Evolutionary conservation across 2,888 invertebrate genomes (phyloP).

Genomic region (Cataglyphis livida): DNA sequence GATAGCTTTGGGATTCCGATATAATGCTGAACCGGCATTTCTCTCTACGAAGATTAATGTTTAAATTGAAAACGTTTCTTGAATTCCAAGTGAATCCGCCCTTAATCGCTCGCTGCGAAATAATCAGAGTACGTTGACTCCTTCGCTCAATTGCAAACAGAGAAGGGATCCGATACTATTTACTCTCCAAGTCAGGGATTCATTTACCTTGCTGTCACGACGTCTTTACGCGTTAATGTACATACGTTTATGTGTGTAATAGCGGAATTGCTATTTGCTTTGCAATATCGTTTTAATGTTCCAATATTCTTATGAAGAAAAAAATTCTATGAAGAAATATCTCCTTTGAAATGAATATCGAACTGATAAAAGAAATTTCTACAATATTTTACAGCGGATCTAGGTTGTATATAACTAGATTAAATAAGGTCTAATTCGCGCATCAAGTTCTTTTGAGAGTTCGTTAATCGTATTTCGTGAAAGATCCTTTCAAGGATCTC

Average conservation of each 20-base stretch:
- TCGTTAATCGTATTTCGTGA: slow-evolving; percentile 54
- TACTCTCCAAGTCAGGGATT: slow-evolving; percentile 2
- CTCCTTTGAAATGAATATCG: not conserved
- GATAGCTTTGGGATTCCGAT: slow-evolving; percentile 54
- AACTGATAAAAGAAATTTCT: not conserved
- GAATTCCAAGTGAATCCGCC: slow-evolving; percentile 72
- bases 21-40: slow-evolving; percentile 53
- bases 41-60: slow-evolving; percentile 75
- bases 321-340: not conserved
- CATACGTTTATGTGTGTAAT: not conserved
- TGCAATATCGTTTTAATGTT: not conserved
- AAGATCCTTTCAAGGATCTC: slow-evolving; percentile 11
- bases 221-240: not conserved
- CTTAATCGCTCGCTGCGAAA: slow-evolving; percentile 60
- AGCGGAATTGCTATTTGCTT: not conserved
- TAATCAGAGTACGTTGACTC: slow-evolving; percentile 50
- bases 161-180: slow-evolving; percentile 35
- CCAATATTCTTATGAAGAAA: not conserved
- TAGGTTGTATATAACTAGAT: not conserved
- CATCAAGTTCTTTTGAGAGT: not conserved
- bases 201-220: slow-evolving; percentile 19
- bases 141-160: slow-evolving; percentile 59
- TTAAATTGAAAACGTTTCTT: slow-evolving; percentile 77
- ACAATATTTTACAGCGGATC: not conserved
- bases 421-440: not conserved